These are phyloP conservation scores for Misgurnus mizolepis DNA, from an alignment of 2,113 vertebrate species.

Conservation along the genomic window DNA sequence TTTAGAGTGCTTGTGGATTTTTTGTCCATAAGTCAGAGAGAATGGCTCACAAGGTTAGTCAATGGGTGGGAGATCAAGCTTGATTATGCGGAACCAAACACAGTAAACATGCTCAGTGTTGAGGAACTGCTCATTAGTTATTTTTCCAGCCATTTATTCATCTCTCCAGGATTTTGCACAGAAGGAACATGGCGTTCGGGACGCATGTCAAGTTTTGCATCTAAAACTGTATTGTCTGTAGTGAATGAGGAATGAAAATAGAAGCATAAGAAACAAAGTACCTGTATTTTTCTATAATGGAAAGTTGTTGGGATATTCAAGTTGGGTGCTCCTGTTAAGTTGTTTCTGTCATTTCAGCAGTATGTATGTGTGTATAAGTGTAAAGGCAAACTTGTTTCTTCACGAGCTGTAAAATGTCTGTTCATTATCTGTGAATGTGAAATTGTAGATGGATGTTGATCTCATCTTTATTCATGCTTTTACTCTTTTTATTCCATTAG, in stretches of 20 bases:
- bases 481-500: background rate
- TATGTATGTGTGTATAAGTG: background rate
- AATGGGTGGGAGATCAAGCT: constrained; percentile 68
- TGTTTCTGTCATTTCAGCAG: background rate
- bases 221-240: background rate
- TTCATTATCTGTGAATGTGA: background rate
- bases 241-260: background rate
- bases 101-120: constrained; percentile 57
- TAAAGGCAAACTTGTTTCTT: background rate
- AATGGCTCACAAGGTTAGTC: constrained; percentile 24
- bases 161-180: constrained; percentile 12
- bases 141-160: constrained; percentile 25
- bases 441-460: background rate
- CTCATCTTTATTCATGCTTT: background rate
- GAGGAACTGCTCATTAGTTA: constrained; percentile 52
- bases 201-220: background rate
- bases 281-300: constrained; percentile 7
- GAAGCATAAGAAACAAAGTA: background rate
- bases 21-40: background rate
- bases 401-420: constrained; percentile 2
- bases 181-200: background rate
- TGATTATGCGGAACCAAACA: constrained; percentile 63
- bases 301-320: background rate
- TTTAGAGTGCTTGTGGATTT: background rate
- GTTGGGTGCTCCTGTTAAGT: background rate